Percentiles rank a stretch among this genome's conserved stretches.
Evolutionary conservation across 2,113 vertebrate genomes (phyloP).

Genomic region (Pomatostomus ruficeps): DNA sequence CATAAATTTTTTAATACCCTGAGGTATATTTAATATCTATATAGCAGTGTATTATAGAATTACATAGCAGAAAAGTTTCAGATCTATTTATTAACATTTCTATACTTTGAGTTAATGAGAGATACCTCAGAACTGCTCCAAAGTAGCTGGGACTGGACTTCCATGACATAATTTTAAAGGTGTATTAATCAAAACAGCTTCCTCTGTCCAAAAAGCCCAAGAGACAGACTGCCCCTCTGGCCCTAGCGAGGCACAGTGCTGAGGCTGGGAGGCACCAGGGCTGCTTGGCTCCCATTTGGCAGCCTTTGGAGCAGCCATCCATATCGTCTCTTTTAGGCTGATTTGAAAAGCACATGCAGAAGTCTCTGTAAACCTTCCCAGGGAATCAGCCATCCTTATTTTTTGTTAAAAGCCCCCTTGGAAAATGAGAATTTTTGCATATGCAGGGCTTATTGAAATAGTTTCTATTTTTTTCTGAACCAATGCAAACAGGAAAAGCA

Average conservation of each 20-base stretch:
- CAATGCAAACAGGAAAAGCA: background rate
- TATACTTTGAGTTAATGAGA: conserved; percentile 40
- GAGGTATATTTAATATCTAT: conserved; percentile 34
- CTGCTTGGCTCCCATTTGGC: background rate
- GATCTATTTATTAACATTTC: conserved; percentile 60
- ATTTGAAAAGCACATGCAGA: background rate
- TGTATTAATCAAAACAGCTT: background rate
- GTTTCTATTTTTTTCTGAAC: background rate
- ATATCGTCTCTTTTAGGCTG: background rate
- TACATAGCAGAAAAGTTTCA: conserved; percentile 47
- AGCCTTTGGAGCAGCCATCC: background rate
- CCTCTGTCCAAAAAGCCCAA: background rate
- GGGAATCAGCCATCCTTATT: background rate
- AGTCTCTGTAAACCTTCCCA: background rate
- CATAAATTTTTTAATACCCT: conserved; percentile 37
- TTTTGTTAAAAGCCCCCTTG: background rate
- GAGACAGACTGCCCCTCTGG: background rate
- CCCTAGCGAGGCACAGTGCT: background rate
- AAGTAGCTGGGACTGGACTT: conserved; percentile 55
- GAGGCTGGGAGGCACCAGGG: background rate
- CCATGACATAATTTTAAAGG: conserved; percentile 11
- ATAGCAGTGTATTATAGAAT: conserved; percentile 28
- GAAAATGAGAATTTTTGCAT: background rate
- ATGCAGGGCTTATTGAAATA: background rate
- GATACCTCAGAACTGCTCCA: conserved; percentile 70